These are phyloP conservation scores for Pandemis cinnamomeana DNA, from an alignment of 2,888 invertebrate genomes.

Conservation along the genomic window DNA sequence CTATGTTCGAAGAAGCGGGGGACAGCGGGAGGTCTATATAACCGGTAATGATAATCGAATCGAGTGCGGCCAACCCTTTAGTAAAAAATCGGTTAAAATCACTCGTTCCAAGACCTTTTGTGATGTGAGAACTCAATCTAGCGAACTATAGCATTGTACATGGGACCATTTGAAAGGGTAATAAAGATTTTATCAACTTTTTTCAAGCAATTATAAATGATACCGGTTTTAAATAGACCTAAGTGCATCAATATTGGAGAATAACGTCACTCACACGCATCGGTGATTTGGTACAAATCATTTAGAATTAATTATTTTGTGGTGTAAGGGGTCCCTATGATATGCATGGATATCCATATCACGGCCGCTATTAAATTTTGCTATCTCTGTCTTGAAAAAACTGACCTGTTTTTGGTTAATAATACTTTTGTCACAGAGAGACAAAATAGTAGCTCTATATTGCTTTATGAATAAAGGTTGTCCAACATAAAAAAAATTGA, in stretches of 20 bases:
- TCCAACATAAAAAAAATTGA: no score
- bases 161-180: conserved; percentile 68
- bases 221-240: conserved; percentile 28
- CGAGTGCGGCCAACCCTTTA: conserved; percentile 83
- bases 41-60: conserved; percentile 77
- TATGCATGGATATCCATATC: no score
- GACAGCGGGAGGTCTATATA: conserved; percentile 53
- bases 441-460: no score
- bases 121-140: conserved; percentile 84
- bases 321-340: no score
- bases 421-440: no score
- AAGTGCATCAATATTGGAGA: conserved; percentile 19
- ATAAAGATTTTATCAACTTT: conserved; percentile 70
- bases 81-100: conserved; percentile 80
- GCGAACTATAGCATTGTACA: conserved; percentile 66
- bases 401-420: no score
- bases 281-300: neutral
- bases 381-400: no score
- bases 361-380: no score
- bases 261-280: neutral
- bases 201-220: conserved; percentile 39
- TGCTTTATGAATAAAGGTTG: no score
- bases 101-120: conserved; percentile 76
- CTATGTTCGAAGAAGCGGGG: conserved; percentile 45
- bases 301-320: conserved; percentile 5